Base-by-base conservation (phyloP, 2,888 invertebrate species). In the Eilema caniola region DNA sequence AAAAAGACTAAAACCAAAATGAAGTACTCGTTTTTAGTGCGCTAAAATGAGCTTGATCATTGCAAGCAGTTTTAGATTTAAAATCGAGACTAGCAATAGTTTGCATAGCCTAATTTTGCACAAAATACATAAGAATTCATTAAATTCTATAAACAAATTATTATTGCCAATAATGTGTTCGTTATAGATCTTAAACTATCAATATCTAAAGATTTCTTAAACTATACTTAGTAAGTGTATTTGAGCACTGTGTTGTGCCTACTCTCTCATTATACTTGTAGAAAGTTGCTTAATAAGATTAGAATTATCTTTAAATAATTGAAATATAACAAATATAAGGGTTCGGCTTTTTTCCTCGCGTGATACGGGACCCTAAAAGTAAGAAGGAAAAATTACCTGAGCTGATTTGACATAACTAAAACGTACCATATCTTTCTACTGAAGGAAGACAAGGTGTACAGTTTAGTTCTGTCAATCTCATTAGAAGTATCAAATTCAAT, bases 81-180 rank as follows among this genome's bases (percentile, higher is more conserved):
- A 20, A 25, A 25, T 25, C 25, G 16, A 60, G 16, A 60, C 60
- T 59, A 14, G 24, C 59, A 25, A 25, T 7, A 60, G 25, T 60
- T 20, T 20, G 28, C 25, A 60, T 60, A 28, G 16, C 60, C 24
- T 25, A 28, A 60, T 60, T 53, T 53, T 53, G 53, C 53, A 53
- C n/a, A 53, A 53, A 53, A 53, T n/a, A 53, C 53, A n/a, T n/a
- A n/a, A 53, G 20, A 53, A 53, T n/a, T 53, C 53, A 20, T 47
- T 47, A 53, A 59, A 25, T 59, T 59, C 59, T 59, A 59, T 59
- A 59, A 24, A 25, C 59, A 59, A 59, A 59, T 59, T 59, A 25
- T 59, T 16, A 25, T 59, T 53, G 53, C 53, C 53, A 10, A 53
- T 53, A 53, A 53, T 53, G 53, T 53, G 53, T 53, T 53, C 53